These are phyloP conservation scores for Diabrotica undecimpunctata DNA, from an alignment of 1,140 invertebrate genomes.

Conservation along the genomic window DNA sequence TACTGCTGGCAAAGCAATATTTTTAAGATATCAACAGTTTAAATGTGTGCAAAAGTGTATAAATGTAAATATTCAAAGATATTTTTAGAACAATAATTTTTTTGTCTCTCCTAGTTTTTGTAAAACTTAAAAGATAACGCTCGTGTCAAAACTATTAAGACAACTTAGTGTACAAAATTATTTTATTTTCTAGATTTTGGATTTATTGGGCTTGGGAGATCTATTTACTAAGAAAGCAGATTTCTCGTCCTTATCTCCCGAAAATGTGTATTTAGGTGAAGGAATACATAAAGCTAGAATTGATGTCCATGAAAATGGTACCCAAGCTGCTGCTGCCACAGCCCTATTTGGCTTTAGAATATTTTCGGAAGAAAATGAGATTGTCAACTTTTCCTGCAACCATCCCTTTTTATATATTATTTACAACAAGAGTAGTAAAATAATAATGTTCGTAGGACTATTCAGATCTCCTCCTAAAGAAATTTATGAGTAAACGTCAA, in stretches of 20 bases:
- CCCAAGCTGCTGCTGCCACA: slow-evolving; percentile 68
- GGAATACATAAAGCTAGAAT: slow-evolving; percentile 76
- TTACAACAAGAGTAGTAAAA: slow-evolving; percentile 63
- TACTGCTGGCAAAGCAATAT: no score
- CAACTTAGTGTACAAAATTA: no score
- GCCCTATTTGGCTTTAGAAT: slow-evolving; percentile 75
- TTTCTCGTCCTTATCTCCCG: slow-evolving; percentile 56
- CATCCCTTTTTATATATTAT: slow-evolving; percentile 84
- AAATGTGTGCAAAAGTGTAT: no score
- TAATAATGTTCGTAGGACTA: slow-evolving; percentile 74
- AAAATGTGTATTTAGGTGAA: slow-evolving; percentile 57
- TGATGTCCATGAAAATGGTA: slow-evolving; percentile 75
- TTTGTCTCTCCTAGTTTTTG: no score
- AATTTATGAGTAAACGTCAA: not conserved
- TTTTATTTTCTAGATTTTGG: slow-evolving; percentile 51
- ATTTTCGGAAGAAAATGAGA: slow-evolving; percentile 71
- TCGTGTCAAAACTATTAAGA: no score
- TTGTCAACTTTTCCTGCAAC: slow-evolving; percentile 73
- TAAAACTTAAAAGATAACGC: no score
- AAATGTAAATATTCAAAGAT: no score
- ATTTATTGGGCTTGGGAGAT: slow-evolving; percentile 61
- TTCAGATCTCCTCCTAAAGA: slow-evolving; percentile 56
- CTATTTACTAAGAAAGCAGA: slow-evolving; percentile 60
- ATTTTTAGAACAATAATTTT: no score
- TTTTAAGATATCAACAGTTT: no score